phyloP scores from a whole-genome alignment of 1,140 invertebrate genomes.

The Rhizoglyphus robini region DNA sequence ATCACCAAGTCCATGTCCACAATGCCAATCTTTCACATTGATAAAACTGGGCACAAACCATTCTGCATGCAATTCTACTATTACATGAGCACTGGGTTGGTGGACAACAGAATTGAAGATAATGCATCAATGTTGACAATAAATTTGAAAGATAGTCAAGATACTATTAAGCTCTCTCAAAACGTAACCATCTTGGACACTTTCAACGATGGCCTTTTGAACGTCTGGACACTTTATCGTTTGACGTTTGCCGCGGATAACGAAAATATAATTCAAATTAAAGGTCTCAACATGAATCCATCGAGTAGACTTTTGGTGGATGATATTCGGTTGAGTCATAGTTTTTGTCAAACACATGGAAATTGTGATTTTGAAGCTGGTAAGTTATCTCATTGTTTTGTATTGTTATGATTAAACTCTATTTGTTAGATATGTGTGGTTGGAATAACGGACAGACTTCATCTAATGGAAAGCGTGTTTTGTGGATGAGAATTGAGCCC shows the following conservation, averaged over 20 bases:
- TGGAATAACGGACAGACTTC: conserved; percentile 14
- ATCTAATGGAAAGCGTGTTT: not conserved
- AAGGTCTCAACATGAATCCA: not conserved
- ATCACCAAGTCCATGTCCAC: not conserved
- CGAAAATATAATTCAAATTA: not conserved
- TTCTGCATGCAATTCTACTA: conserved; percentile 4
- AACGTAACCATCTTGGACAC: not conserved
- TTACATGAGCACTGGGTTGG: not conserved
- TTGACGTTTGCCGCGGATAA: not conserved
- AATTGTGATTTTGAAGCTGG: conserved; percentile 26
- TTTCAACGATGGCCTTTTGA: not conserved
- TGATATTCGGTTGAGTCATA: not conserved
- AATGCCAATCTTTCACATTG: not conserved
- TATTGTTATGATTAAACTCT: not conserved
- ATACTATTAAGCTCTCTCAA: not conserved
- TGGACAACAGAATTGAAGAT: not conserved
- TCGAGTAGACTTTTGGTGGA: not conserved
- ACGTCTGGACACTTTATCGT: not conserved
- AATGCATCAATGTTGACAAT: not conserved
- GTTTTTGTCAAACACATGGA: conserved; percentile 8
- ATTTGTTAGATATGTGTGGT: conserved; percentile 23
- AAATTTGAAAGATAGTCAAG: not conserved
- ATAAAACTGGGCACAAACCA: not conserved
- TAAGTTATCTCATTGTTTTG: not conserved
- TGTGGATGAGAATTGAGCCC: not conserved